Base-by-base conservation (phyloP, 2,888 invertebrate genomes). In the Cerceris ruficornis region DNA sequence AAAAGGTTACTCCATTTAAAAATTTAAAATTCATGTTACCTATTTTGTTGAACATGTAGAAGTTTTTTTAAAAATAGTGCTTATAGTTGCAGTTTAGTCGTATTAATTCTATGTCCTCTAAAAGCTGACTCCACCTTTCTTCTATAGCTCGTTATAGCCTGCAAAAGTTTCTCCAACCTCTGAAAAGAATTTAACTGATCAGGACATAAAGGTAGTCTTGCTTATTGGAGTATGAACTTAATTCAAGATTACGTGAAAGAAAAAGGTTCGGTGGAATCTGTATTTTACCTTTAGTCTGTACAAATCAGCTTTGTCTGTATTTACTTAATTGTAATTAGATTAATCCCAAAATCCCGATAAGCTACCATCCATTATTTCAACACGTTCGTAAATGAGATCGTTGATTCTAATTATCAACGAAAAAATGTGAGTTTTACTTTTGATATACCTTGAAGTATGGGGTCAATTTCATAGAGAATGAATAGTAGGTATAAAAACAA, bases 101-200 rank as follows among this genome's bases (percentile, higher is more conserved):
- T 50, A 6, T 50, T 6, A 52, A 9, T 52, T 7, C 6, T 11
- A 8, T n/a, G 7, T 5, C 7, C 52, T 59, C 69, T 50, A 17
- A 59, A 61, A 66, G 69, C 67, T 69, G 69, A 55, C 15, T 67
- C 67, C 42, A 7, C 69, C 39, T 73, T 67, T 76, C 59, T 55
- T 49, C 60, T 43, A 15, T 76, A 72, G 43, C 43, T 52, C 71
- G 41, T 39, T 65, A 52, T 17, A 49, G 17, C 60, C 54, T 42
- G 11, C 15, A 72, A 57, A 71, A 76, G 14, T 66, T 59, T n/a
- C 43, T 62, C 1, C 15, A 66, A 76, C 70, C 61, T 60, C 42
- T 52, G n/a, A n/a, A 57, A 68, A 28, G 65, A 66, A 68, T 71
- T 69, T 69, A 65, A 71, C 62, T n/a, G 41, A 66, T 11, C 71